phyloP scores from a whole-genome alignment of 2,888 invertebrate genomes.

The Pedicia rivosa region DNA sequence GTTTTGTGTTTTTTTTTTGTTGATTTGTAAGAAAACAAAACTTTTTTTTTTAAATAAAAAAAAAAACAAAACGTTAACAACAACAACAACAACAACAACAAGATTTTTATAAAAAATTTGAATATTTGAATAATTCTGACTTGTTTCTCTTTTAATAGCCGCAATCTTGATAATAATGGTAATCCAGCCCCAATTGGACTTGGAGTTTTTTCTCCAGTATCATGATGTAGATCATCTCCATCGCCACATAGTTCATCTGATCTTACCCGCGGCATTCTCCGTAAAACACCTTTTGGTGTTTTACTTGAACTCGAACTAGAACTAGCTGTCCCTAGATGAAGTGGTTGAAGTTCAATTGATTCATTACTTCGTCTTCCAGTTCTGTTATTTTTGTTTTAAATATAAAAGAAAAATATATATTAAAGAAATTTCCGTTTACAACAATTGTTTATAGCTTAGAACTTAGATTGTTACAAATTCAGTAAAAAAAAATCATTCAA shows the following conservation, averaged over 20 bases:
- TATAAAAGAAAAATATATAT: no score
- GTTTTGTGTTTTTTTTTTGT: no score
- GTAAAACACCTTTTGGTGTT: slow-evolving; percentile 39
- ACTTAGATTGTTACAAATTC: no score
- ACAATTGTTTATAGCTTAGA: no score
- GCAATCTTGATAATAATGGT: slow-evolving; percentile 59
- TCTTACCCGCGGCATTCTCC: slow-evolving; percentile 57
- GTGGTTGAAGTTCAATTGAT: slow-evolving; percentile 51
- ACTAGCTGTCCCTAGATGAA: slow-evolving; percentile 32
- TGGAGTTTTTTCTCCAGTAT: slow-evolving; percentile 39
- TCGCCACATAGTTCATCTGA: slow-evolving; percentile 50
- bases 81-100: neutral
- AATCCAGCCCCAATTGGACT: slow-evolving; percentile 74
- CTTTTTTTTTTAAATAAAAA: neutral
- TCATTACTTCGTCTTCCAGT: slow-evolving; percentile 34
- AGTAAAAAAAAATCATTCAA: no score
- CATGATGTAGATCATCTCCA: slow-evolving; percentile 25
- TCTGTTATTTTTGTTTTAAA: slow-evolving; percentile 8
- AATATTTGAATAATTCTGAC: slow-evolving; percentile 27
- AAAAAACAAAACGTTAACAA: neutral
- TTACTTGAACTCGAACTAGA: slow-evolving; percentile 26
- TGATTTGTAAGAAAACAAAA: neutral
- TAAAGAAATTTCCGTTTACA: no score
- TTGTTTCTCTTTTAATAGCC: slow-evolving; percentile 73
- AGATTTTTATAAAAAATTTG: neutral